phyloP scores from a whole-genome alignment of 2,888 invertebrate genomes.

The Steromphala cineraria region DNA sequence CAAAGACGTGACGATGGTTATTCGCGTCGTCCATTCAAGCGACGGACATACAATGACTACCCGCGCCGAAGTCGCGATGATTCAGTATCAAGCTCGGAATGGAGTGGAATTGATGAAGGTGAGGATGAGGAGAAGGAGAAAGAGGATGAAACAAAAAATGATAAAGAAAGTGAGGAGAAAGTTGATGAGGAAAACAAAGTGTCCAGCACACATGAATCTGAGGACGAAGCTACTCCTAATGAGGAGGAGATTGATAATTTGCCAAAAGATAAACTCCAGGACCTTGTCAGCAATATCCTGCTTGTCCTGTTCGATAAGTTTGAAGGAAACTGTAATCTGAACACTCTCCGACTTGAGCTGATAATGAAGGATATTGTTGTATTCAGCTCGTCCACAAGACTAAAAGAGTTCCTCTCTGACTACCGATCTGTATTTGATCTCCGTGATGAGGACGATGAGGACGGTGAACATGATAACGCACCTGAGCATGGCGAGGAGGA shows the following conservation, averaged over 20 bases:
- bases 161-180: neutral
- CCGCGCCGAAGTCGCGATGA: neutral
- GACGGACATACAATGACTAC: neutral
- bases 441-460: neutral
- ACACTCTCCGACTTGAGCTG: neutral
- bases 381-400: neutral
- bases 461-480: neutral
- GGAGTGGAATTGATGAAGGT: conserved; percentile 1
- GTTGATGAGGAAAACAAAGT: conserved; percentile 1
- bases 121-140: conserved; percentile 6
- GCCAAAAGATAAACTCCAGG: neutral
- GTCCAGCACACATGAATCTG: neutral
- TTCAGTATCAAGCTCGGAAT: neutral
- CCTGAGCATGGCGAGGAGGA: neutral
- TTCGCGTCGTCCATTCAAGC: neutral
- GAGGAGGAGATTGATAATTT: neutral
- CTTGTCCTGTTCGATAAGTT: neutral
- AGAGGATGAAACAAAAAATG: neutral
- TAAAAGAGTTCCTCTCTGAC: neutral
- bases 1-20: neutral
- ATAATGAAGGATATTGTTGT: neutral
- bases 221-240: neutral
- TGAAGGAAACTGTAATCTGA: neutral
- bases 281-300: neutral
- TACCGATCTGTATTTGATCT: neutral